These are phyloP conservation scores for Apodemus sylvaticus DNA, from an alignment of 2,113 vertebrate species.

Conservation along the genomic window DNA sequence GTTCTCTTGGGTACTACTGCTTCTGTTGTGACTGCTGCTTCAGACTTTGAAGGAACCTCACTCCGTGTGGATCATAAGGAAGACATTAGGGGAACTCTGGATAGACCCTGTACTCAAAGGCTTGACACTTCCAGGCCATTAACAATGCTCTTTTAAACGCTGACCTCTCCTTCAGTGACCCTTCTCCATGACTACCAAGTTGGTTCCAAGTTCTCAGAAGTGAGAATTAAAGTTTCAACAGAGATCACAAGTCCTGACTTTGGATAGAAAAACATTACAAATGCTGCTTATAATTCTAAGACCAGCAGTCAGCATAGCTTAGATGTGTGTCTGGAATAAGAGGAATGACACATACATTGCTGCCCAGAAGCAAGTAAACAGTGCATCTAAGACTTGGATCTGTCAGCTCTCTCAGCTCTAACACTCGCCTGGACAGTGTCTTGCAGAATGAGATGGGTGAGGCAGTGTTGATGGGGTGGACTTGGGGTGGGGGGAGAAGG, in stretches of 20 bases:
- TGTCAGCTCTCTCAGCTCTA: background rate
- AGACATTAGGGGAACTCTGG: background rate
- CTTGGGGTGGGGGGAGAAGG: background rate
- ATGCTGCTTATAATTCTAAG: background rate
- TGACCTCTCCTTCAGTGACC: background rate
- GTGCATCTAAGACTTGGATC: background rate
- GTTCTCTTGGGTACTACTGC: background rate
- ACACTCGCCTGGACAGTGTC: background rate
- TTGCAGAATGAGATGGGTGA: background rate
- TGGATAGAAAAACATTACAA: background rate
- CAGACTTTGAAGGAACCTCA: background rate
- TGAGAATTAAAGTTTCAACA: background rate
- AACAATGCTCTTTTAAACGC: background rate
- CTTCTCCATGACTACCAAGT: background rate
- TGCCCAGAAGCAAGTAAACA: background rate
- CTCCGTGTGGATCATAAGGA: background rate
- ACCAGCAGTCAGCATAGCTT: background rate
- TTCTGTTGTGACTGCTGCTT: background rate
- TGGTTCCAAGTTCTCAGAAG: background rate
- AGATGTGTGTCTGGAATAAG: background rate
- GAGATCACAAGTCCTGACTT: background rate
- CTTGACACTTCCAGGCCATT: background rate
- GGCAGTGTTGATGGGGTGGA: background rate
- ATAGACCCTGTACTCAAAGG: background rate
- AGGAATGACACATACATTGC: background rate